These are phyloP conservation scores for Caenorhabditis afra DNA, from an alignment of 2,888 invertebrate genomes.

Conservation along the genomic window DNA sequence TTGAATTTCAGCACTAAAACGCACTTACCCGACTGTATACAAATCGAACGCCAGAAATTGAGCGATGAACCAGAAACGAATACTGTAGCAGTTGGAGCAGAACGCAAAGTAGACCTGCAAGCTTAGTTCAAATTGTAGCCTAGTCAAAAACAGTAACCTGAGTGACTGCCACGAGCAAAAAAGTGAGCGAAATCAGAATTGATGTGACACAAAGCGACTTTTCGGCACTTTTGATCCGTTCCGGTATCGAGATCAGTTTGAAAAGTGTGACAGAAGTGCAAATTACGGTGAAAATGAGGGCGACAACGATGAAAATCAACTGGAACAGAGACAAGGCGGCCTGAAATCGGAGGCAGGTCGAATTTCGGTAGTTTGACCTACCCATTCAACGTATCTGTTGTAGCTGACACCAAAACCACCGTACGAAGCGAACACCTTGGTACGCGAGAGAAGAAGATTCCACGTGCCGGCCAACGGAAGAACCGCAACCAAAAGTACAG, in stretches of 20 bases:
- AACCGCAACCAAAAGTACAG: background rate
- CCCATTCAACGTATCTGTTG: conserved; percentile 22
- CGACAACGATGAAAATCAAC: background rate
- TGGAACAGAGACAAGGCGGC: conserved; percentile 35
- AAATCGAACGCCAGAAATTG: background rate
- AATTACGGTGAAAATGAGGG: conserved; percentile 18
- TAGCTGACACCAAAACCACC: conserved; percentile 24
- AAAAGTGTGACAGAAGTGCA: conserved; percentile 30
- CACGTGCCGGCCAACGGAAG: conserved; percentile 26
- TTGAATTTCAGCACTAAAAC: background rate
- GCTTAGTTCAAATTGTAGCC: background rate
- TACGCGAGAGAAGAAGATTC: conserved; percentile 20
- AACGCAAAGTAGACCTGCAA: background rate
- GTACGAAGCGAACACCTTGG: no score
- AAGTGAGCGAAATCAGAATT: conserved; percentile 16
- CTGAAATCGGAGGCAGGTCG: conserved; percentile 11
- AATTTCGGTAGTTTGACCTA: background rate
- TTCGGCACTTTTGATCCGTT: conserved; percentile 35
- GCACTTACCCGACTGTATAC: background rate
- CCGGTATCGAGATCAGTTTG: conserved; percentile 20
- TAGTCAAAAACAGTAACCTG: conserved; percentile 10
- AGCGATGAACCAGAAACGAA: conserved; percentile 1
- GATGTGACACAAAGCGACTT: conserved; percentile 26
- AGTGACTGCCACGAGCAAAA: conserved; percentile 19
- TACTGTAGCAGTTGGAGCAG: background rate